Percentiles rank a stretch among this genome's conserved stretches.
phyloP scores from a whole-genome alignment of 2,888 invertebrate genomes.

The Rugalucina vietnamica region DNA sequence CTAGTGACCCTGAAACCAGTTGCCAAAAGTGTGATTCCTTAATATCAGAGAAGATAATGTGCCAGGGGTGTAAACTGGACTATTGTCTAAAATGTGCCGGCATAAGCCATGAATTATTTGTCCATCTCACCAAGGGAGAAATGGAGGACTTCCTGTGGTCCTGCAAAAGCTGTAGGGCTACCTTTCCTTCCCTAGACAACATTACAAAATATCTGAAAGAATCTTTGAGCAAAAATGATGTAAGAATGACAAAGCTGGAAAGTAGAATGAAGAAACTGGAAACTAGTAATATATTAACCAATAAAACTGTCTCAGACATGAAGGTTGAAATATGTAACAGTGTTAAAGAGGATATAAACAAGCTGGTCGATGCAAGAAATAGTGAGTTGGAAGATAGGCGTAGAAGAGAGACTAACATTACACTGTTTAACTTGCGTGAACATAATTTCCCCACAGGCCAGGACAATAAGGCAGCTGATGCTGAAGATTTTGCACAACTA shows the following conservation, averaged over 20 bases:
- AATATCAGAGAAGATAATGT: not conserved
- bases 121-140: not conserved
- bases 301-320: not conserved
- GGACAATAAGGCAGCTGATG: not conserved
- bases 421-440: not conserved
- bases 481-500: not conserved
- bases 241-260: not conserved
- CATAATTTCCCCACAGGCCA: not conserved
- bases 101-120: not conserved
- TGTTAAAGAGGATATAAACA: not conserved
- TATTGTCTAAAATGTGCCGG: not conserved
- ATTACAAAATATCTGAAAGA: not conserved
- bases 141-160: not conserved
- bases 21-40: not conserved
- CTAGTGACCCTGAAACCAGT: not conserved
- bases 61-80: not conserved
- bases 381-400: not conserved
- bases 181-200: not conserved
- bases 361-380: not conserved
- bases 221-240: not conserved
- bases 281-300: not conserved
- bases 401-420: not conserved
- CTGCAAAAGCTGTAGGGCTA: not conserved
- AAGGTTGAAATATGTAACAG: not conserved
- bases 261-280: not conserved